Base-by-base conservation (phyloP, 2,888 invertebrate genomes). In the Yponomeuta plumbellus region DNA sequence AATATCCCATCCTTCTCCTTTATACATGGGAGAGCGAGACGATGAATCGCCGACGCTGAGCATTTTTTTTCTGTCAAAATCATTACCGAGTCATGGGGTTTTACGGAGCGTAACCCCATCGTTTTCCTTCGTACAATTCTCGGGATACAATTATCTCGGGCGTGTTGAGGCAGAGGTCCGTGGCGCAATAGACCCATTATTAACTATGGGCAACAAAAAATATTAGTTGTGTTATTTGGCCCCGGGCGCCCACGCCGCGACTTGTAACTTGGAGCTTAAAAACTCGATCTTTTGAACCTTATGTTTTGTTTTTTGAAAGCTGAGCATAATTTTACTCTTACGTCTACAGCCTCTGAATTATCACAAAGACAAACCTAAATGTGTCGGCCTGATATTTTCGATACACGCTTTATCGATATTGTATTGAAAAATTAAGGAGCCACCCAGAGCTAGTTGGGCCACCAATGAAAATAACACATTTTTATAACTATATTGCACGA, bases 61-160 rank as follows among this genome's bases (percentile, higher is more conserved):
- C 23, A 74, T 80, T 73, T 79, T 81, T 81, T 79, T 76, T 70
- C 75, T 70, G 6, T 20, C 40, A 40, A 73, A 70, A 74, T 83
- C 84, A 81, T 77, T 70, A 83, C 83, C 73, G 75, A 83, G 83
- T 86, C 85, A 88, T 80, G 79, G 80, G 79, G 78, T 72, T 76
- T 79, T 80, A 77, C 80, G 74, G 80, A 84, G 81, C 85, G 85
- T 84, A 86, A 83, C 82, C 78, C 81, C 78, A 77, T 79, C 82
- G 77, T 85, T 86, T 84, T 83, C 84, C 83, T 81, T 75, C 34
- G 8, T 79, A 79, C 81, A 74, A 74, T 86, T 88, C 88, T 85
- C 78, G 82, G 86, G 84, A 89, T 80, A 78, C 85, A 88, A 90
- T 90, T 88, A 89, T 80, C 77, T 52, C 44, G 44, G 44, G 44